Percentiles rank a stretch among this genome's conserved stretches.
These are phyloP conservation scores for Chloropsis cyanopogon DNA, from an alignment of 2,113 vertebrate genomes.

Conservation along the genomic window DNA sequence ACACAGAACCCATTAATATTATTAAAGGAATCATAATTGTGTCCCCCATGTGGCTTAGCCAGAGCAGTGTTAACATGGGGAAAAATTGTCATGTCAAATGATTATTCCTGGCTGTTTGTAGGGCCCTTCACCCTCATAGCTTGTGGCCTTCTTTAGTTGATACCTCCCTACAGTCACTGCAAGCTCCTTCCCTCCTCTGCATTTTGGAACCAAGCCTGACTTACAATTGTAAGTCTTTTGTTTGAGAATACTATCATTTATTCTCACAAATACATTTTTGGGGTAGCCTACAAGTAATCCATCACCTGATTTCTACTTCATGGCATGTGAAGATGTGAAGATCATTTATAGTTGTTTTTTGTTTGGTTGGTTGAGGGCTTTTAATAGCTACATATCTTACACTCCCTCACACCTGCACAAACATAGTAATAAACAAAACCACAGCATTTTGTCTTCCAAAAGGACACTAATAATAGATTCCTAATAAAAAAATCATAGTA, in stretches of 20 bases:
- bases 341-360: not conserved
- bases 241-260: constrained; percentile 22
- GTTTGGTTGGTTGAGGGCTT: not conserved
- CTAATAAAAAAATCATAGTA: constrained; percentile 19
- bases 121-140: not conserved
- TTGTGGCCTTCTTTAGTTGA: not conserved
- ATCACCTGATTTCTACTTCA: not conserved
- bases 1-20: not conserved
- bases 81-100: not conserved
- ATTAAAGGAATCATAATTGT: not conserved
- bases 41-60: not conserved
- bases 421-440: not conserved
- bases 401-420: not conserved
- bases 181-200: not conserved
- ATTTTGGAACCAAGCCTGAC: not conserved
- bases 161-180: not conserved
- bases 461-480: constrained; percentile 20
- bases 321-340: not conserved
- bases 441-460: not conserved
- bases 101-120: not conserved
- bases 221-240: not conserved
- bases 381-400: constrained; percentile 1
- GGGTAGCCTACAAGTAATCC: not conserved
- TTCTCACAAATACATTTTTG: not conserved
- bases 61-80: not conserved